Evolutionary conservation across 1,140 invertebrate species (phyloP), one percentile per base, ranked within the genome.

Genomic region (Psix sp.): DNA sequence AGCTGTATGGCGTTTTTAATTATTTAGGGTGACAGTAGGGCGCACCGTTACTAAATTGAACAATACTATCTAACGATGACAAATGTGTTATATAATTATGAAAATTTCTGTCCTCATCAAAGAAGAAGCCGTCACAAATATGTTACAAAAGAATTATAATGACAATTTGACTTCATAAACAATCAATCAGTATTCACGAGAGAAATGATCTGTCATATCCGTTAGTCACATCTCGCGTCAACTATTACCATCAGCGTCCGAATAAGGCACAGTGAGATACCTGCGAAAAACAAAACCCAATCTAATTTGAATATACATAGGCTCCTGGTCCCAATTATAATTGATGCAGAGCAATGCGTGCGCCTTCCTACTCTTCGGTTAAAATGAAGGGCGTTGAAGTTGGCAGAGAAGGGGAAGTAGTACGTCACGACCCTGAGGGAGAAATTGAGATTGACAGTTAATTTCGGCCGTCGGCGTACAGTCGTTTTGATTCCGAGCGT

Each of bases 391-490:
- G 33, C 21, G 7, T 4, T 46, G 24, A 21, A 24, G 35, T 26
- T 20, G 48, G 65, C 36, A 67, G 40, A 68, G 70, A 57, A 66
- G 42, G 49, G 67, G 35, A 43, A 52, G 35, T 57, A 14, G 35
- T 39, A 57, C 52, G 48, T 56, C 13, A 54, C 54, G 49, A 56
- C 51, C 71, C 72, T 65, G 15, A 29, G 81, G 74, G 77, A 76
- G 84, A 82, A 84, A 87, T 86, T 86, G 86, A 86, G 85, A 86
- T 86, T 87, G 86, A 87, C 86, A 86, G 86, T 86, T 86, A 86
- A 87, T 86, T 86, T 86, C 85, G 81, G 78, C 79, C 79, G 74
- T 60, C 70, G 43, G 60, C 77, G 67, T 75, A 46, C 67, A 72
- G 74, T 65, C 68, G 70, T 77, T 73, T 73, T 65, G 68, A 68